A percentile compares a stretch with the other conserved stretches of the same genome.
Conservation (phyloP, 2,113 vertebrate species). For the Chascanopsetta lugubris region DNA sequence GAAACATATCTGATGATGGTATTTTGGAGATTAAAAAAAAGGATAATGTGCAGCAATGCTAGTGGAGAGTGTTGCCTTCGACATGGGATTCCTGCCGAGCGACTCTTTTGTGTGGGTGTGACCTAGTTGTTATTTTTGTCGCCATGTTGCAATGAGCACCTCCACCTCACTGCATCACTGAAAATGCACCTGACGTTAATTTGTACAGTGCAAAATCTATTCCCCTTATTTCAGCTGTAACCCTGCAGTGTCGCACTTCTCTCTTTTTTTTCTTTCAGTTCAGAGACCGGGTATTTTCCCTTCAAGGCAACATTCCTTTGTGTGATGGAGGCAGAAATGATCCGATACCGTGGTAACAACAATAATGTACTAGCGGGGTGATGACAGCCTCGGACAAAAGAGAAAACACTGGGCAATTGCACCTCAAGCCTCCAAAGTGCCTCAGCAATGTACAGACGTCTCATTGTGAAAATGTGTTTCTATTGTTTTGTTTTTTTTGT, state of each 20-base stretch:
- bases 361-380: conserved; percentile 14
- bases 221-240: conserved; percentile 26
- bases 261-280: conserved; percentile 42
- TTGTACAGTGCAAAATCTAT: conserved; percentile 22
- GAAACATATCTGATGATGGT: conserved; percentile 1
- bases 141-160: conserved; percentile 17
- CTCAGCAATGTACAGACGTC: neutral
- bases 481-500: conserved; percentile 1
- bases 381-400: conserved; percentile 35
- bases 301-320: conserved; percentile 30
- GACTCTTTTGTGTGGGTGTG: conserved; percentile 9
- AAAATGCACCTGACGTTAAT: conserved; percentile 40
- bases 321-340: conserved; percentile 34
- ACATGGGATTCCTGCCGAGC: conserved; percentile 9
- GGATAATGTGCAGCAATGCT: neutral
- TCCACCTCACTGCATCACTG: conserved; percentile 23
- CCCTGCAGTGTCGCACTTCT: conserved; percentile 35
- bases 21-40: conserved; percentile 1
- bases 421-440: conserved; percentile 7
- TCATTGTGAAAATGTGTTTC: neutral
- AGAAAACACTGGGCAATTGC: conserved; percentile 26
- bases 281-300: conserved; percentile 35
- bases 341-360: conserved; percentile 38
- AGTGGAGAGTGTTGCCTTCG: neutral
- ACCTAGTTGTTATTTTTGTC: conserved; percentile 30